These are phyloP conservation scores for Anolis sagrei DNA, from an alignment of 2,113 vertebrate genomes.

Conservation along the genomic window DNA sequence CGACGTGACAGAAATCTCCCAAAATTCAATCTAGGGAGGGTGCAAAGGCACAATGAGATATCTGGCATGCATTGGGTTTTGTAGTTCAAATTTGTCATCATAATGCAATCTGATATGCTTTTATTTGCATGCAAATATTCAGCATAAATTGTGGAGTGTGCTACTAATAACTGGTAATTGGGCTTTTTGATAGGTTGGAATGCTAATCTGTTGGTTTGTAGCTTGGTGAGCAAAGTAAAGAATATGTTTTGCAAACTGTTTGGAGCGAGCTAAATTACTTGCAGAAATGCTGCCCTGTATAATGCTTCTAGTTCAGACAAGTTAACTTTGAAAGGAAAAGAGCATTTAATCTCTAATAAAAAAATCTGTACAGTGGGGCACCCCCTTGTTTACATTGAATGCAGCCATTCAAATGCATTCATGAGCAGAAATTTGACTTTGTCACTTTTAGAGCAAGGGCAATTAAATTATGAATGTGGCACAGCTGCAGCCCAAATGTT, in stretches of 20 bases:
- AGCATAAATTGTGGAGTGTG: background rate
- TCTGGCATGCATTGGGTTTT: background rate
- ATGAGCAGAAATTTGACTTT: background rate
- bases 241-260: background rate
- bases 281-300: background rate
- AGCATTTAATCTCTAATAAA: background rate
- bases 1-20: background rate
- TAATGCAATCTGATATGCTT: background rate
- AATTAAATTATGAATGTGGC: background rate
- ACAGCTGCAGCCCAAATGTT: background rate
- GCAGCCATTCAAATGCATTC: background rate
- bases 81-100: background rate
- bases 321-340: rapidly evolving
- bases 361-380: background rate
- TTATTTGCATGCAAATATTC: background rate
- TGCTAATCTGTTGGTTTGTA: background rate
- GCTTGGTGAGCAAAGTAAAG: background rate
- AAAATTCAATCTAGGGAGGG: background rate
- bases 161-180: background rate
- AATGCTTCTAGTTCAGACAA: background rate
- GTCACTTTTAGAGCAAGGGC: background rate
- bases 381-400: background rate
- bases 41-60: background rate
- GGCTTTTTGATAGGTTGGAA: background rate
- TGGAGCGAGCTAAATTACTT: background rate